These are phyloP conservation scores for Chlorocebus sabaeus DNA, from an alignment of 2,113 vertebrate genomes.

Conservation along the genomic window DNA sequence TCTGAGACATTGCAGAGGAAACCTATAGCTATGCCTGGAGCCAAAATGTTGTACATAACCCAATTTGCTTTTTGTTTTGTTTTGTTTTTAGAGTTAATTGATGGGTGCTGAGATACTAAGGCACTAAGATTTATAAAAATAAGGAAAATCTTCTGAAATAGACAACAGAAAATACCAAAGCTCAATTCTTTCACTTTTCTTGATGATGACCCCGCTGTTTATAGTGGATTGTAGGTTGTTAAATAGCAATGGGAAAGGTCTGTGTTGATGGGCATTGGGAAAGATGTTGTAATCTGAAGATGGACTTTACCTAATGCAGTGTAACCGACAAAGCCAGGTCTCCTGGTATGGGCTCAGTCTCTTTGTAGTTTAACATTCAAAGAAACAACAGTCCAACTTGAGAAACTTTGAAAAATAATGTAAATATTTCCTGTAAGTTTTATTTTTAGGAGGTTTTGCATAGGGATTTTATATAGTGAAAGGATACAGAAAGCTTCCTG, in stretches of 20 bases:
- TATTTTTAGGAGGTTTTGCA: not conserved
- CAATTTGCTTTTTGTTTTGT: not conserved
- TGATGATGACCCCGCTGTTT: not conserved
- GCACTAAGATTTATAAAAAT: constrained; percentile 18
- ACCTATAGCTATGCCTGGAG: not conserved
- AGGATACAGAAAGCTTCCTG: not conserved
- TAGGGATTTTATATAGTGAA: not conserved
- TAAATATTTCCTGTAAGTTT: constrained; percentile 40
- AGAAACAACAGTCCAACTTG: not conserved
- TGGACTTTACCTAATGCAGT: not conserved
- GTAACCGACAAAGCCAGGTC: not conserved
- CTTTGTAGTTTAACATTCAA: not conserved
- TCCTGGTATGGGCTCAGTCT: not conserved
- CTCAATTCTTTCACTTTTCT: not conserved
- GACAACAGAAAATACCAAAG: not conserved
- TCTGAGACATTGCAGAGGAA: not conserved
- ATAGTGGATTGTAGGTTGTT: not conserved
- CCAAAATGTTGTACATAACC: not conserved
- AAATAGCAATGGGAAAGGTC: not conserved
- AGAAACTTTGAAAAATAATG: constrained; percentile 27
- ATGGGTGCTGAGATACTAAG: not conserved
- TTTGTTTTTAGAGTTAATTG: not conserved
- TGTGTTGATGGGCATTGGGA: not conserved
- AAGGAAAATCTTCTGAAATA: not conserved
- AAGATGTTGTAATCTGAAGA: not conserved